Percentiles rank a stretch among this genome's conserved stretches.
These are phyloP conservation scores for Tiliacea aurago DNA, from an alignment of 2,888 invertebrate genomes.

Conservation along the genomic window DNA sequence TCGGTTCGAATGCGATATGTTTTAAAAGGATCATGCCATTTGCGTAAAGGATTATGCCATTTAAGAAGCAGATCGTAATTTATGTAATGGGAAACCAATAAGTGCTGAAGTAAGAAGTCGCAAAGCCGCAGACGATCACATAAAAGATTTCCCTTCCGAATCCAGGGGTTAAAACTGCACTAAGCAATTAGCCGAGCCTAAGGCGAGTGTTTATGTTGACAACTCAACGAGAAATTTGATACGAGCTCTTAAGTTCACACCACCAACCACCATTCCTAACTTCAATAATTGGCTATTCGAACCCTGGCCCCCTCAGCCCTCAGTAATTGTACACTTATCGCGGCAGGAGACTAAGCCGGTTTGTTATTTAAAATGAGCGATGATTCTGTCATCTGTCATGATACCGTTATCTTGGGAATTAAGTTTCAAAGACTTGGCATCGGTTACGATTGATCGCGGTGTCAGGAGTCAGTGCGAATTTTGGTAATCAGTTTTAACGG, in stretches of 20 bases:
- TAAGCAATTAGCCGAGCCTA: slow-evolving; percentile 33
- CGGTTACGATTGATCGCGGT: slow-evolving; percentile 47
- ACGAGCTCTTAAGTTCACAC: slow-evolving; percentile 54
- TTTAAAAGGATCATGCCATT: slow-evolving; percentile 45
- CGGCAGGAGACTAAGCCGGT: slow-evolving; percentile 56
- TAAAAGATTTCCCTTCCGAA: neutral
- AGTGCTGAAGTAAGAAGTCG: neutral
- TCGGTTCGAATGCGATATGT: slow-evolving; percentile 49
- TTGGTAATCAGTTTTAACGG: slow-evolving; percentile 33
- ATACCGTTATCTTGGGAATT: slow-evolving; percentile 56
- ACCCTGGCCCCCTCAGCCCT: slow-evolving; percentile 60
- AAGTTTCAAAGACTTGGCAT: slow-evolving; percentile 42
- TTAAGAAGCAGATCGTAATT: slow-evolving; percentile 15
- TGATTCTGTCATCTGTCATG: slow-evolving; percentile 51
- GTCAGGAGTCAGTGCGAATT: slow-evolving; percentile 26
- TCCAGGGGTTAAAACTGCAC: slow-evolving; percentile 16
- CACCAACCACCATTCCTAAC: slow-evolving; percentile 57
- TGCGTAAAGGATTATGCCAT: slow-evolving; percentile 22
- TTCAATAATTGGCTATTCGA: slow-evolving; percentile 71
- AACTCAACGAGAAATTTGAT: slow-evolving; percentile 60
- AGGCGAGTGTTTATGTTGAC: slow-evolving; percentile 41
- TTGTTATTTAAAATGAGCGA: slow-evolving; percentile 63
- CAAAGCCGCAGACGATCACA: neutral
- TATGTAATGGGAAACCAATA: slow-evolving; percentile 9
- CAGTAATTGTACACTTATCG: slow-evolving; percentile 68